These are phyloP conservation scores for Bellardia bayeri DNA, from an alignment of 2,888 invertebrate genomes.

Conservation along the genomic window DNA sequence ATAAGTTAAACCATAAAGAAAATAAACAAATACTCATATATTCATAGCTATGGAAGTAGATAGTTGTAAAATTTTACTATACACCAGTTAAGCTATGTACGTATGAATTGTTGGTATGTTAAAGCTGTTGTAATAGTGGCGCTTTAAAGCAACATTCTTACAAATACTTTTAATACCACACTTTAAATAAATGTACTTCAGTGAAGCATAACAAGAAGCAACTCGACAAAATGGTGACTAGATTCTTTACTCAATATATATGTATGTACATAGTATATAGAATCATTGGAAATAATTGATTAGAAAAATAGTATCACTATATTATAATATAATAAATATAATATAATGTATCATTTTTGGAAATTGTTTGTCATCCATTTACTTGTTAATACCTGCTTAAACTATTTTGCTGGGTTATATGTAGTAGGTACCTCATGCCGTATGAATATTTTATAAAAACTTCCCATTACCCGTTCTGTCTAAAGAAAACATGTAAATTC, in stretches of 20 bases:
- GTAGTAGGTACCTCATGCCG: no score
- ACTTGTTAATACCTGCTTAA: no score
- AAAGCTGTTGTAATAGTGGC: background rate
- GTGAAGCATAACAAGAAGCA: slow-evolving; percentile 4
- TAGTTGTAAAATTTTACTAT: background rate
- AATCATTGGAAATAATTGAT: background rate
- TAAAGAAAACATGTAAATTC: no score
- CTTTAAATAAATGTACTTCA: background rate
- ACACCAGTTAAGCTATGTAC: background rate
- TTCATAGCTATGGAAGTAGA: background rate
- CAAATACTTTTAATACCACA: slow-evolving; percentile 22
- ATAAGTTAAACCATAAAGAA: slow-evolving; percentile 32
- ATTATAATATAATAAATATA: no score
- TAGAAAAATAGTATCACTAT: background rate
- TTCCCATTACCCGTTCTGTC: no score
- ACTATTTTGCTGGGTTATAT: no score
- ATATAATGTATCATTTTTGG: no score
- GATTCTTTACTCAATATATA: background rate
- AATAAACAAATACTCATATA: slow-evolving; percentile 6
- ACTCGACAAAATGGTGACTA: background rate
- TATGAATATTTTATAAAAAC: no score
- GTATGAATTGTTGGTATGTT: background rate
- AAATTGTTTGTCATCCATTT: no score
- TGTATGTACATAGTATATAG: background rate
- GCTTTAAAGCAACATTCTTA: background rate